A percentile compares a stretch with the other conserved stretches of the same genome.
Evolutionary conservation across 2,797 vertebrate genomes (phyloP).

Genomic region (Agapornis canus): DNA sequence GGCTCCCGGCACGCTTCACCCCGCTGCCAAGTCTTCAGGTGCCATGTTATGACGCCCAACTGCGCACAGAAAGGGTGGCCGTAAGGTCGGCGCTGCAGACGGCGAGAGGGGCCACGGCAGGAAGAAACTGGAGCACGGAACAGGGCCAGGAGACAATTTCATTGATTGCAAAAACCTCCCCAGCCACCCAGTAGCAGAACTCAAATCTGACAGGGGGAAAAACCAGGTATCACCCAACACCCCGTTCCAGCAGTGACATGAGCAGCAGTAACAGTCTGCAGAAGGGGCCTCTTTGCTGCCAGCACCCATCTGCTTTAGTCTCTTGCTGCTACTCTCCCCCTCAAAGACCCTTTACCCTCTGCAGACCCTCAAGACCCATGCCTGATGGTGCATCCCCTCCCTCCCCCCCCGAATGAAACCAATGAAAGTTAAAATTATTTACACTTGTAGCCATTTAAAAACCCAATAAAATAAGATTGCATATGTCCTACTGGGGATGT

Average conservation of each 20-base stretch:
- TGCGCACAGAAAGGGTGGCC: background rate
- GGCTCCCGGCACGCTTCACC: background rate
- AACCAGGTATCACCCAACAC: background rate
- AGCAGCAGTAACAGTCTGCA: background rate
- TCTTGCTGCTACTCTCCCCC: background rate
- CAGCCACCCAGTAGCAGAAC: background rate
- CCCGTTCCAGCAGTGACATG: background rate
- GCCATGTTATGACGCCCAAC: fast-evolving
- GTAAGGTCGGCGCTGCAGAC: fast-evolving
- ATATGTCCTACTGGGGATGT: conserved; percentile 41
- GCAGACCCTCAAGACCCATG: background rate
- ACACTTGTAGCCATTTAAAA: conserved; percentile 68
- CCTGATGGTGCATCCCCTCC: background rate
- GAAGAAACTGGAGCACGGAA: background rate
- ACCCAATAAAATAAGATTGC: conserved; percentile 56
- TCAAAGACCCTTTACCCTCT: background rate
- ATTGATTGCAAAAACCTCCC: conserved; percentile 8
- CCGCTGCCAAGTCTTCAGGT: background rate
- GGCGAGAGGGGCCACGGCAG: background rate
- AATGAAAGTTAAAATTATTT: conserved; percentile 64
- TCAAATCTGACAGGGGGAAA: background rate
- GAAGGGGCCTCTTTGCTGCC: background rate
- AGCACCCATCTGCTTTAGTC: background rate
- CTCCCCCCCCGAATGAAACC: background rate
- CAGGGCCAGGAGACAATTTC: conserved; percentile 17